phyloP scores from a whole-genome alignment of 2,888 invertebrate species.

The Calephelis perditalis region DNA sequence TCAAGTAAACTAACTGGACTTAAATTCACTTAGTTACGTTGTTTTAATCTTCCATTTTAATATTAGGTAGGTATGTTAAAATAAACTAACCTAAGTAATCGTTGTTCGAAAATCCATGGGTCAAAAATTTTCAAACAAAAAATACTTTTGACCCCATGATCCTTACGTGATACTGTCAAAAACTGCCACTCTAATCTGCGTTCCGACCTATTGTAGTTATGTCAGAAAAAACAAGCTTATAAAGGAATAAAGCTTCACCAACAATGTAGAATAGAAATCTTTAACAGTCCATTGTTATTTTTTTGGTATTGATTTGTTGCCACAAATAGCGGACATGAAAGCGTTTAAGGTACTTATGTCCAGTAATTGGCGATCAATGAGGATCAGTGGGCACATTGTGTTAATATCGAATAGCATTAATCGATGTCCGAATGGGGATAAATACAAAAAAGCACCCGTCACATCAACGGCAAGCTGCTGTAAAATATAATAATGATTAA shows the following conservation, averaged over 20 bases:
- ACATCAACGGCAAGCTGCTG: constrained; percentile 54
- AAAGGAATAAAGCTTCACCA: constrained; percentile 55
- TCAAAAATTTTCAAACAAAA: too few relatives aligned
- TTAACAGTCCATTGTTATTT: constrained; percentile 59
- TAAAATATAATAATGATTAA: constrained; percentile 49
- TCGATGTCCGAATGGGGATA: constrained; percentile 57
- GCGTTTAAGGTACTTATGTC: constrained; percentile 77
- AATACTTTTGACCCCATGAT: constrained; percentile 40
- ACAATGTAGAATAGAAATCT: constrained; percentile 60
- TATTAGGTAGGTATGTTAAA: too few relatives aligned
- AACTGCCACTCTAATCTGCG: constrained; percentile 39
- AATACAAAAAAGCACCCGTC: constrained; percentile 53
- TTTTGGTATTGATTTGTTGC: constrained; percentile 70
- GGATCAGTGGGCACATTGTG: constrained; percentile 78
- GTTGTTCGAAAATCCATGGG: too few relatives aligned
- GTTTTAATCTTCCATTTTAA: too few relatives aligned
- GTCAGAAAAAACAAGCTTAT: constrained; percentile 57
- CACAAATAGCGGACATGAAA: constrained; percentile 73
- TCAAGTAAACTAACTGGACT: too few relatives aligned
- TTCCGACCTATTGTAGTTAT: constrained; percentile 47
- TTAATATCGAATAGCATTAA: constrained; percentile 56
- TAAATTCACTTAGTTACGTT: too few relatives aligned
- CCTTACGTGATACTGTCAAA: constrained; percentile 39
- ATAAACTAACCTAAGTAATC: too few relatives aligned
- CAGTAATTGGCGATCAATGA: constrained; percentile 78